Conservation (phyloP, 2,797 vertebrate species). For the Tenualosa thibaudeaui region DNA sequence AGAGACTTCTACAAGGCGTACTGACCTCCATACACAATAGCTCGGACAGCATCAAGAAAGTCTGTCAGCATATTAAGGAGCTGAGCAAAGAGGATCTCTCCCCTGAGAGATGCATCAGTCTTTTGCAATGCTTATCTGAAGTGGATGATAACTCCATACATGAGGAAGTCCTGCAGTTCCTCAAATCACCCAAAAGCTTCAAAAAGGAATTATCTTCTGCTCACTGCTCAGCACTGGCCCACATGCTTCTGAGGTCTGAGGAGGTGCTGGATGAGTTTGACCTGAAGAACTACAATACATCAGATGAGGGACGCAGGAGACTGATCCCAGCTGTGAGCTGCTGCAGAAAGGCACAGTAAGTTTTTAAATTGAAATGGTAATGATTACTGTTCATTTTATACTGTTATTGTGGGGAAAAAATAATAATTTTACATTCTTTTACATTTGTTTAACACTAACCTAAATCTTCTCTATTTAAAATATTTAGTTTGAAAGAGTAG, state of each 20-base stretch:
- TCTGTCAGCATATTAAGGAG: background rate
- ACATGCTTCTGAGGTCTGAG: background rate
- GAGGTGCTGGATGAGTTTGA: background rate
- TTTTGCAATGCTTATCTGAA: background rate
- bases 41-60: background rate
- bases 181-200: too few species aligned
- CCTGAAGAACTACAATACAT: background rate
- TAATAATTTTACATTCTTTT: too few species aligned
- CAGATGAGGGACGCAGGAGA: background rate
- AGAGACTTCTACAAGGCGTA: background rate
- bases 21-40: background rate
- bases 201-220: background rate
- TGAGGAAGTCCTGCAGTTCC: background rate
- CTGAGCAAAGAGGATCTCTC: background rate
- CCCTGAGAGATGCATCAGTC: background rate
- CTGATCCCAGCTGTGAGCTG: background rate
- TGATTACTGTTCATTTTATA: too few species aligned
- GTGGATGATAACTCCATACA: background rate
- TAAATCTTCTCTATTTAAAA: too few species aligned
- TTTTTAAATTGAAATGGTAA: too few species aligned
- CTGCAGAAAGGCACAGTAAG: background rate
- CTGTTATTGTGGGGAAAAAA: too few species aligned
- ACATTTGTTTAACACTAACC: too few species aligned
- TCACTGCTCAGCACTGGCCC: background rate
- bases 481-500: too few species aligned